Base-by-base conservation (phyloP, 2,888 invertebrate species). In the Polydesmus complanatus region DNA sequence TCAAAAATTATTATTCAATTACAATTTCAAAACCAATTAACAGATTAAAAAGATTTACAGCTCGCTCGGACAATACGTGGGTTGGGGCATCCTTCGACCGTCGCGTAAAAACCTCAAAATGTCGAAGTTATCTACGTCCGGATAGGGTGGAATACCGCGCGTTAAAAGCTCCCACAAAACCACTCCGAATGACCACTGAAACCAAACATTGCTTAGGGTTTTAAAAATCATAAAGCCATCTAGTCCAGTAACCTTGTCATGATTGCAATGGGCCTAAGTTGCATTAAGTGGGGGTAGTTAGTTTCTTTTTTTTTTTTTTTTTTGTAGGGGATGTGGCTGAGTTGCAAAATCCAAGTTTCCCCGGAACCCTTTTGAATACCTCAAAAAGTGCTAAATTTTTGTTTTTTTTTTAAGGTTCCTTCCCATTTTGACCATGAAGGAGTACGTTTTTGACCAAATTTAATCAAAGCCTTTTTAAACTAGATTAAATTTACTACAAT, bases 91-190 rank as follows among this genome's bases (percentile, higher is more conserved):
- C 21, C 78, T 68, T 48, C 76, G 65, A 1, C 75, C 75, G 19
- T 66, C 64, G 65, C 73, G 74, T 49, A 78, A 68, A 66, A 73
- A 77, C 11, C 72, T 70, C 27, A 74, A 69, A 54, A 78, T 71
- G 60, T 77, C 75, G 73, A 74, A 75, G 68, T 75, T 75, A 66
- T 75, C 75, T 1, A 77, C 75, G 61, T 74, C 75, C 2, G 75
- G 73, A 65, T 77, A 77, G 0, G 77, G 77, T 55, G 70, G 70
- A 52, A 73, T 73, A 26, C 77, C 77, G 37, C 77, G 67, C 2
- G 77, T 77, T 71, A 77, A 69, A 63, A 77, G 66, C 67, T 77
- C 77, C 77, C 77, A 77, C 23, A 77, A 61, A 1, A 74, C 72
- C 5, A 77, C 74, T 23, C 77, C 77, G 67, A 68, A 77, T 1